These are phyloP conservation scores for Nylanderia fulva DNA, from an alignment of 1,140 invertebrate species.

Conservation along the genomic window DNA sequence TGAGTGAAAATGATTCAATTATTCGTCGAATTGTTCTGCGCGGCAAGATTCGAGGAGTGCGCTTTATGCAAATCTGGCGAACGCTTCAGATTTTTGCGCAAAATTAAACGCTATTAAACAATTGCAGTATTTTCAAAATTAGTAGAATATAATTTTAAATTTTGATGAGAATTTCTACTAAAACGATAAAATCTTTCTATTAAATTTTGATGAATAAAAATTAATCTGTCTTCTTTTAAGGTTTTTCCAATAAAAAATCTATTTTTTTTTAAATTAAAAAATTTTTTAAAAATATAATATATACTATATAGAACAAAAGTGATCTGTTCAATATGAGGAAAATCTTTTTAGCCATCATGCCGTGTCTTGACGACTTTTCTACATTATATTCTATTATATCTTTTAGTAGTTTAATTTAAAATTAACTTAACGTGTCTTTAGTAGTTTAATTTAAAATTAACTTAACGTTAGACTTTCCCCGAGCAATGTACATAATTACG, in stretches of 20 bases:
- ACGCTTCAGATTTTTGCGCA: neutral
- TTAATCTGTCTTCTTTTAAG: neutral
- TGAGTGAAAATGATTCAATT: too few relatives aligned
- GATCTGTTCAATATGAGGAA: too few relatives aligned
- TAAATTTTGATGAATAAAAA: neutral
- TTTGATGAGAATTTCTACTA: neutral
- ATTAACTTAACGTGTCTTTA: too few relatives aligned
- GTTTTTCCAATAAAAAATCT: neutral
- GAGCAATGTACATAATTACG: neutral
- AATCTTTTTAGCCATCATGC: neutral
- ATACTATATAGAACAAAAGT: too few relatives aligned
- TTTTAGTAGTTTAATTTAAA: conserved; percentile 16
- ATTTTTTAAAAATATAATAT: neutral
- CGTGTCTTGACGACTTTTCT: neutral
- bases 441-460: conserved; percentile 18
- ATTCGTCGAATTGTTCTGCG: too few relatives aligned
- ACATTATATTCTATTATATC: neutral
- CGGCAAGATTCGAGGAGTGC: neutral
- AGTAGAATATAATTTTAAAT: neutral
- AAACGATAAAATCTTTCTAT: neutral
- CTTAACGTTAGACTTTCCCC: neutral
- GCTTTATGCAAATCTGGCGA: neutral
- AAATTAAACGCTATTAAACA: neutral
- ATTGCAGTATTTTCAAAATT: neutral
- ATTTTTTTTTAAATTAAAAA: neutral